Evolutionary conservation across 1,140 invertebrate species (phyloP), one percentile per base, ranked within the genome.

Genomic region (Rhyzopertha dominica): DNA sequence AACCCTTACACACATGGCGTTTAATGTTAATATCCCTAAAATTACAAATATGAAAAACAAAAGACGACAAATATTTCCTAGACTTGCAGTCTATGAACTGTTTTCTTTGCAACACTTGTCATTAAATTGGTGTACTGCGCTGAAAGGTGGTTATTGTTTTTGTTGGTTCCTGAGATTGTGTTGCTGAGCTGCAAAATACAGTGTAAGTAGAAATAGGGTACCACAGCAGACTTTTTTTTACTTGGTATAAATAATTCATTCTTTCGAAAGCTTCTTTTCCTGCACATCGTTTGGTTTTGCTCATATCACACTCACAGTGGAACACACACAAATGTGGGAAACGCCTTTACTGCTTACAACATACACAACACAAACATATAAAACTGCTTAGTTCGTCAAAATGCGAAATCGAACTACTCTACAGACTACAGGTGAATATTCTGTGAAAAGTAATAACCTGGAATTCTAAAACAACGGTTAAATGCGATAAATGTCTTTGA

Each of bases 171-270:
- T 46, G 70, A 59, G 25, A 63, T 23, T 43, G 43, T 42, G 61
- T 74, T 74, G 47, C 70, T 69, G 38, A 73, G 64, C 72, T 76
- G 53, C 36, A 71, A 72, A 49, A 45, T 53, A 34, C 54, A 47
- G 19, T 41, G 22, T 39, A 37, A 23, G 36, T 39, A 47, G 54
- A 50, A 30, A 35, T 47, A 45, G 41, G 14, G 17, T 19, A 50
- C 10, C 47, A 17, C 20, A 16, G 19, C 38, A 29, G 41, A 42
- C 49, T 42, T 9, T 9, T 37, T 57, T 51, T 47, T 61, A 73
- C 74, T 56, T 76, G 75, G 56, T 73, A 75, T n/a, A 77, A 55
- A 58, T 69, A 77, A 53, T 76, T 77, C 41, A 77, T 71, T 32
- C 75, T 63, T 54, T 75, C 71, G 53, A 76, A 72, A 10, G 66